Evolutionary conservation across 64 coral and sea anemone genomes (phyloP).

Genomic region (Porites lutea): DNA sequence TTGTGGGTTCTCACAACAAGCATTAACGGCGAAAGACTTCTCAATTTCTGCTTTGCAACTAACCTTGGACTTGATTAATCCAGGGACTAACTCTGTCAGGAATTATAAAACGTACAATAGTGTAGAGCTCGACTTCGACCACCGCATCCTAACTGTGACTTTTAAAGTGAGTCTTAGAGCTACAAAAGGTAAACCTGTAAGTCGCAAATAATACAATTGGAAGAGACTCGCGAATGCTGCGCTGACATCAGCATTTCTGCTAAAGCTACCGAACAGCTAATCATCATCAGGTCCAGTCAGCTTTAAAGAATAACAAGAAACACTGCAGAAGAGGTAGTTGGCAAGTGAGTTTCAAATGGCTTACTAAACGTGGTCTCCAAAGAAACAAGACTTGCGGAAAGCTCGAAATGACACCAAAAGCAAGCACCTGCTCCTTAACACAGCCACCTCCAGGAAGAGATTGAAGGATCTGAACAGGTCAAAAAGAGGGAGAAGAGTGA

Average conservation of each 20-base stretch:
- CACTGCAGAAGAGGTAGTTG: background rate
- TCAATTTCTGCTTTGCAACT: too few species aligned
- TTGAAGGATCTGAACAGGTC: background rate
- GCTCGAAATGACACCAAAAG: background rate
- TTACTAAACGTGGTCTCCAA: background rate
- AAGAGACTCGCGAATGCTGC: too few species aligned
- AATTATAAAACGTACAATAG: too few species aligned
- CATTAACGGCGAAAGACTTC: too few species aligned
- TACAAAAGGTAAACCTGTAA: background rate
- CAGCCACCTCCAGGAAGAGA: background rate
- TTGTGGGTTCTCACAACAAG: too few species aligned
- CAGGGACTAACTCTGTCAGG: too few species aligned
- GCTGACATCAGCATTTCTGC: background rate
- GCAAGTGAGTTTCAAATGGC: background rate
- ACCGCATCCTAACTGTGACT: background rate
- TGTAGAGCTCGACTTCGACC: background rate
- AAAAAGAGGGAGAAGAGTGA: too few species aligned
- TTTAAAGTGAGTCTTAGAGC: background rate
- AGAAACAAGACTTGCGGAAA: constrained; percentile 14
- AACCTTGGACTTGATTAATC: too few species aligned
- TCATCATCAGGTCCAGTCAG: background rate
- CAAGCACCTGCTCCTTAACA: background rate
- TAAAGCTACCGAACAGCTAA: background rate
- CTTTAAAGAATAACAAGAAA: background rate
- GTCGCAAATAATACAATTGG: too few species aligned